Percentiles rank a stretch among this genome's conserved stretches.
Conservation (phyloP, 2,797 vertebrate genomes). For the Ibycter americanus region DNA sequence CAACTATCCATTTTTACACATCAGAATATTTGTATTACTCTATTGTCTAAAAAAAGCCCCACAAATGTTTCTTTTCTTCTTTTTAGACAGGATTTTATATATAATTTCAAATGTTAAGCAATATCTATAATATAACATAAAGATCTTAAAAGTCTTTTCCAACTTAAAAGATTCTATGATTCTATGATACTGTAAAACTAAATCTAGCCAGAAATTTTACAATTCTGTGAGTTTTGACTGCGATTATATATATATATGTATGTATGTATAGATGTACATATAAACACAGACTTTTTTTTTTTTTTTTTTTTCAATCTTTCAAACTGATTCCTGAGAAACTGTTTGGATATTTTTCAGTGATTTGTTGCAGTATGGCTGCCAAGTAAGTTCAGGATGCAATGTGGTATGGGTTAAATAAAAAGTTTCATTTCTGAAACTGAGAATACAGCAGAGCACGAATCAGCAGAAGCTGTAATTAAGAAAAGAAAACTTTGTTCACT, state of each 20-base stretch:
- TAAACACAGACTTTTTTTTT: neutral
- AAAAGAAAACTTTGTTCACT: neutral
- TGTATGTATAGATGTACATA: neutral
- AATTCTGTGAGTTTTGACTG: neutral
- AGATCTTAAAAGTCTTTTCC: neutral
- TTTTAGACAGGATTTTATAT: neutral
- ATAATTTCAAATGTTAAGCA: neutral
- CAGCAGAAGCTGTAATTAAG: neutral
- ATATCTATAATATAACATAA: neutral
- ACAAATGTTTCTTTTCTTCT: fast-evolving
- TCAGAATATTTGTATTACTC: neutral
- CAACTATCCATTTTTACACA: neutral
- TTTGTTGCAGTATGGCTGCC: neutral
- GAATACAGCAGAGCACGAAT: neutral
- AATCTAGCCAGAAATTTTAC: neutral
- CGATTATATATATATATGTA: neutral
- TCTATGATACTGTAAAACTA: neutral
- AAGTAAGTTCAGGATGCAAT: neutral
- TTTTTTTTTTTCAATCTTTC: neutral
- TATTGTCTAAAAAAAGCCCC: fast-evolving
- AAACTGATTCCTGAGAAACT: neutral
- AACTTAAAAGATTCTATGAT: too few relatives aligned
- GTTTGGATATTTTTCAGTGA: neutral
- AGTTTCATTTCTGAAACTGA: neutral
- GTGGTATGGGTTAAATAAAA: neutral